Evolutionary conservation across 2,888 invertebrate genomes (phyloP).

Genomic region (Dendrolimus pini): DNA sequence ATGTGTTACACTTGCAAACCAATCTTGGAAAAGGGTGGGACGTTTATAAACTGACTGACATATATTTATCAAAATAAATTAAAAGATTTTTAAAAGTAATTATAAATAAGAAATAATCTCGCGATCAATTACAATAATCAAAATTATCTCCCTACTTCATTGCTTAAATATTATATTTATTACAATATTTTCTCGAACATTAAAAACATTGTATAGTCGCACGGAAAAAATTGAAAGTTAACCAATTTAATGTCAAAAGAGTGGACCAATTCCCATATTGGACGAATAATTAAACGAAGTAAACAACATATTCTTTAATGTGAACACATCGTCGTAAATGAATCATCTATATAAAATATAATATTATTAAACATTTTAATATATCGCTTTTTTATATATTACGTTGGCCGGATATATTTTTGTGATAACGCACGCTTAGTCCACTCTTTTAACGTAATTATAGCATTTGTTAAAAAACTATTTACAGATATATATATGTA

Average conservation of each 20-base stretch:
- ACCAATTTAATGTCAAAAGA: constrained; percentile 37
- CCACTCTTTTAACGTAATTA: constrained; percentile 53
- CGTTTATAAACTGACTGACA: background rate
- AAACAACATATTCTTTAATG: constrained; percentile 26
- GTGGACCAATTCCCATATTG: constrained; percentile 36
- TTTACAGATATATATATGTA: constrained; percentile 56
- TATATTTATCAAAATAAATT: too few relatives aligned
- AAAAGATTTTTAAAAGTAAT: too few relatives aligned
- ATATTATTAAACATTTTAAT: constrained; percentile 17
- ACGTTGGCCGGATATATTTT: constrained; percentile 57
- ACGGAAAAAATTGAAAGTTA: constrained; percentile 8
- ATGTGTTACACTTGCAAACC: too few relatives aligned
- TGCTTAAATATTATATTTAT: too few relatives aligned
- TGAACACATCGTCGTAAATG: constrained; percentile 21
- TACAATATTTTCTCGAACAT: too few relatives aligned
- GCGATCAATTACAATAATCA: too few relatives aligned
- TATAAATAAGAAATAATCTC: too few relatives aligned
- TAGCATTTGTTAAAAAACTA: constrained; percentile 40
- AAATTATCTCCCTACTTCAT: too few relatives aligned
- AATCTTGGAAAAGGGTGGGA: background rate
- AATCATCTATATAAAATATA: constrained; percentile 26
- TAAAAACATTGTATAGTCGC: background rate
- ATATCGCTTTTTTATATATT: constrained; percentile 14
- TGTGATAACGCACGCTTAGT: constrained; percentile 32
- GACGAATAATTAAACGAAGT: constrained; percentile 47